A percentile compares a stretch with the other conserved stretches of the same genome.
Conservation (phyloP, 2,113 vertebrate species). For the Leptobrachium ailaonicum region DNA sequence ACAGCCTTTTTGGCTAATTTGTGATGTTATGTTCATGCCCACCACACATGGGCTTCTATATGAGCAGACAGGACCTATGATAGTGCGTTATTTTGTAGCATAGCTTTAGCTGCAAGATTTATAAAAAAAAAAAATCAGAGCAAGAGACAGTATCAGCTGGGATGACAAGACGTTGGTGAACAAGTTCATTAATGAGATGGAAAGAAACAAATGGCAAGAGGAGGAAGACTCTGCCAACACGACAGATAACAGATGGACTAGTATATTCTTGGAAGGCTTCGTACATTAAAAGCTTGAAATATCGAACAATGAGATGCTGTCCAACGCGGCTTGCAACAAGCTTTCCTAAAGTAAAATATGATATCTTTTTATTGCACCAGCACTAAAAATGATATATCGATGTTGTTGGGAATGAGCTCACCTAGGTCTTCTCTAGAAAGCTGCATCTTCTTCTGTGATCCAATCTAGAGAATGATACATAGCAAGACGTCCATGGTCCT, state of each 20-base stretch:
- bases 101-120: not conserved
- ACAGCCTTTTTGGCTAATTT: too few species aligned
- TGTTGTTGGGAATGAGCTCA: conserved; percentile 36
- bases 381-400: conserved; percentile 37
- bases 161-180: conserved; percentile 26
- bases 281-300: conserved; percentile 40
- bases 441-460: conserved; percentile 7
- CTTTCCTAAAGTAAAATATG: conserved; percentile 43
- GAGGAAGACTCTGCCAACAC: conserved; percentile 44
- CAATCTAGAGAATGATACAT: conserved; percentile 19
- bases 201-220: conserved; percentile 44
- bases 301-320: conserved; percentile 32
- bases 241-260: conserved; percentile 47
- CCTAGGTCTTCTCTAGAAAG: conserved; percentile 4
- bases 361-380: conserved; percentile 43
- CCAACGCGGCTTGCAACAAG: conserved; percentile 28
- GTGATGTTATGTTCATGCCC: too few species aligned
- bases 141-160: conserved; percentile 20
- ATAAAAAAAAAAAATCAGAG: not conserved
- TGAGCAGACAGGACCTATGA: not conserved
- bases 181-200: conserved; percentile 43
- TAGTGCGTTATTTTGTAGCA: not conserved
- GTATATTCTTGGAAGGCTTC: conserved; percentile 46
- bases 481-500: not conserved
- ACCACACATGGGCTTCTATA: too few species aligned